Base-by-base conservation (phyloP, 2,888 invertebrate genomes). In the Ochropacha duplaris region DNA sequence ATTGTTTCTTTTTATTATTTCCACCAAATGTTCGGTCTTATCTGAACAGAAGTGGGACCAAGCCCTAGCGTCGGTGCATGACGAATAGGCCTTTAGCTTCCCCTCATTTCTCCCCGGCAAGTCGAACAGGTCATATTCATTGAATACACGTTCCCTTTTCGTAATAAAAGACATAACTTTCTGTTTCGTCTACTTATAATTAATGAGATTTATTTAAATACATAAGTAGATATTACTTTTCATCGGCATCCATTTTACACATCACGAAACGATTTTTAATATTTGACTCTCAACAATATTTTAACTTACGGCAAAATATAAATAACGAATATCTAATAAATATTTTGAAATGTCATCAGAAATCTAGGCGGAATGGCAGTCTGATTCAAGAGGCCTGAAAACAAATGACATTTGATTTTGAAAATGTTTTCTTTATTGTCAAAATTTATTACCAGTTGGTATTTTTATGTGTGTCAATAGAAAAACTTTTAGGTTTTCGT, bases 21-120 rank as follows among this genome's bases (percentile, higher is more conserved):
- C 94, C 24, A 94, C 84, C 63, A 94, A 87, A 68, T 94, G 94
- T 75, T 94, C 94, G 50, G 90, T 88, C 67, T 94, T 90, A 58
- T 94, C 94, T 49, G 94, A 89, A 57, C 86, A 83, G 69, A 92
- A 92, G 70, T 92, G 92, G 9, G 93, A 93, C 94, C 94, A 94
- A 1, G 94, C 94, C 58, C 94, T 81, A 6, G 93, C 85, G 75
- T 94, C 94, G 4, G 93, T 93, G 55, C 94, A 93, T 26, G 94
- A 94, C 55, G 87, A 78, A 68, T 94, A 94, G 0, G 88, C 88
- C 78, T 94, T 94, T 54, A 94, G 69, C 67, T 94, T 93, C 34
- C 93, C 93, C 68, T 94, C 94, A 64, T 92, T 92, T 59, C 91
- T 84, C 49, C 88, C 73, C 16, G 93, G 92, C 67, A 93, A 77